Evolutionary conservation across 2,113 vertebrate genomes (phyloP).

Genomic region (Okapia johnstoni): DNA sequence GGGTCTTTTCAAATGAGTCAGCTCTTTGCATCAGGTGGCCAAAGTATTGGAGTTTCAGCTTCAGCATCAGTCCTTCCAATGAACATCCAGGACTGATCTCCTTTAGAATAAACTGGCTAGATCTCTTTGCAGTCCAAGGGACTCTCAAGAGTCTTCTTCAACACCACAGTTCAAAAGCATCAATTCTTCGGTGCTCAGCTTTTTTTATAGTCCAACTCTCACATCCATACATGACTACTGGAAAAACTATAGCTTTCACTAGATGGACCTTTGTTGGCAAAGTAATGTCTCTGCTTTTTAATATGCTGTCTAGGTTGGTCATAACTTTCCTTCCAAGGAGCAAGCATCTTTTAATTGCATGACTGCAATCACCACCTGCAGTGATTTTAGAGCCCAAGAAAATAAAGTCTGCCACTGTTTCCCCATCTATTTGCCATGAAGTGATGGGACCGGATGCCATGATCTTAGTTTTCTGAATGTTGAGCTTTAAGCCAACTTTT

Average conservation of each 20-base stretch:
- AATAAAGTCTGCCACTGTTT: neutral
- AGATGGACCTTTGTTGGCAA: neutral
- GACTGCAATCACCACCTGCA: neutral
- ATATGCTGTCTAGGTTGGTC: neutral
- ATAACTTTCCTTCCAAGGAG: neutral
- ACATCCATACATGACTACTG: neutral
- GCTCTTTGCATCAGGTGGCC: rapidly evolving
- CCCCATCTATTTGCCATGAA: neutral
- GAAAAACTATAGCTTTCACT: neutral
- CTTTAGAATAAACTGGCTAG: neutral
- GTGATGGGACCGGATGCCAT: neutral
- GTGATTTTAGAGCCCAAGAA: neutral
- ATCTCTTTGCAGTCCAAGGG: neutral
- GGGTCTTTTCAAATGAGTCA: neutral
- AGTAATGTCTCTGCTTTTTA: neutral
- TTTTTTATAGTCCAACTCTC: neutral
- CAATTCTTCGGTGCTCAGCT: rapidly evolving
- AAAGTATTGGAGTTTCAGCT: neutral
- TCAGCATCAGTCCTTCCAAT: neutral
- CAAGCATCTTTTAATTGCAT: neutral
- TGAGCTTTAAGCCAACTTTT: neutral
- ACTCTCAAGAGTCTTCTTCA: neutral
- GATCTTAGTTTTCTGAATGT: neutral
- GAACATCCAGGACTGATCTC: neutral
- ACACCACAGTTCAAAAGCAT: neutral